Evolutionary conservation across 2,113 vertebrate species (phyloP).

Genomic region (Cavia aperea): DNA sequence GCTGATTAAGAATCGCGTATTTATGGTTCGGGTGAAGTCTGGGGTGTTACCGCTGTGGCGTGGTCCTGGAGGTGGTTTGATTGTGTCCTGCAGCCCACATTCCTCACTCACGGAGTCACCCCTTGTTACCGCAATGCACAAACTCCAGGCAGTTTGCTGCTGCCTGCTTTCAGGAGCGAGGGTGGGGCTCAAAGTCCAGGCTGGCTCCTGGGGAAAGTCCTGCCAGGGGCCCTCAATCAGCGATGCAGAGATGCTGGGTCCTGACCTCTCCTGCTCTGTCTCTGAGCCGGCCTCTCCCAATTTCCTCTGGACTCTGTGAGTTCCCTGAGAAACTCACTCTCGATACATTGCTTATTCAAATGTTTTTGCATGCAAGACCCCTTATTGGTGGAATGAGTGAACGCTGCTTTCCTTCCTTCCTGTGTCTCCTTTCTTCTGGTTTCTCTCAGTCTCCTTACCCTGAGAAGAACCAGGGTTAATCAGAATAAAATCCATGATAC

Average conservation of each 20-base stretch:
- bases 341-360: not conserved
- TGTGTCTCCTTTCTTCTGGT: not conserved
- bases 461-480: not conserved
- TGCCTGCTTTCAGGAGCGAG: not conserved
- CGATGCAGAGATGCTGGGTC: not conserved
- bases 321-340: no score
- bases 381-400: not conserved
- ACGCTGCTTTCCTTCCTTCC: not conserved
- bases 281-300: not conserved
- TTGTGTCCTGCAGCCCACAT: not conserved
- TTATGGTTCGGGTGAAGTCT: not conserved
- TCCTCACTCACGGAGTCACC: not conserved
- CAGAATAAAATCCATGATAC: not conserved
- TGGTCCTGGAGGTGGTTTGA: no score
- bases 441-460: not conserved
- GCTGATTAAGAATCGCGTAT: not conserved
- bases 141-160: not conserved
- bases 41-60: not conserved
- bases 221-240: not conserved
- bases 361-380: not conserved
- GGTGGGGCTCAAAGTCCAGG: not conserved
- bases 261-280: not conserved
- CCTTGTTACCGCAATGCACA: not conserved
- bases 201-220: no score
- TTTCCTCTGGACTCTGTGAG: not conserved